Percentiles rank a stretch among this genome's conserved stretches.
Conservation (phyloP, 2,113 vertebrate genomes). For the Callipepla squamata region DNA sequence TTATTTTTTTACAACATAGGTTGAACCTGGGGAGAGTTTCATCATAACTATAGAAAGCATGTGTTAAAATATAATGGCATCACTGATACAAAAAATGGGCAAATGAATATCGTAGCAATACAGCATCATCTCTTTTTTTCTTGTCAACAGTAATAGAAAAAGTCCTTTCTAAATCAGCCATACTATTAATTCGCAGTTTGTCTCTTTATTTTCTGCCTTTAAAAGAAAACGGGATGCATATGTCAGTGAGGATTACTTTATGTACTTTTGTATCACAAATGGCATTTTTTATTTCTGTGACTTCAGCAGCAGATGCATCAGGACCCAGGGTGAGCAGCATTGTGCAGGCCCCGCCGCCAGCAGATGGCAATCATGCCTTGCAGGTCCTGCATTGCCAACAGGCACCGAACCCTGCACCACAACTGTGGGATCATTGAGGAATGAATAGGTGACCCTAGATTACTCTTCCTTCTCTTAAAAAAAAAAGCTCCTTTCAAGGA, state of each 20-base stretch:
- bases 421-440: neutral
- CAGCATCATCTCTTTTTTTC: neutral
- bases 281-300: neutral
- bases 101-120: neutral
- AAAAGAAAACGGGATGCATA: neutral
- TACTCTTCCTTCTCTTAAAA: constrained; percentile 23
- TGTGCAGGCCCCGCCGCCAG: constrained; percentile 47
- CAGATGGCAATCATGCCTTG: constrained; percentile 77
- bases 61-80: neutral
- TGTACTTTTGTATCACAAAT: neutral
- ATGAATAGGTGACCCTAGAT: neutral
- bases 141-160: neutral
- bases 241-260: neutral
- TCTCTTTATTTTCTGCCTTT: neutral
- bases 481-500: neutral
- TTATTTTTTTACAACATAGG: neutral
- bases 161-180: neutral
- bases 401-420: neutral
- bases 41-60: neutral
- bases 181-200: neutral
- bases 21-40: neutral
- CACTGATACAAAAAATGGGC: neutral
- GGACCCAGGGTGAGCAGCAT: too few relatives aligned
- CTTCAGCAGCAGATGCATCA: neutral
- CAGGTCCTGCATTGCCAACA: neutral